These are phyloP conservation scores for Desmodus rotundus DNA, from an alignment of 2,113 vertebrate species.

Conservation along the genomic window DNA sequence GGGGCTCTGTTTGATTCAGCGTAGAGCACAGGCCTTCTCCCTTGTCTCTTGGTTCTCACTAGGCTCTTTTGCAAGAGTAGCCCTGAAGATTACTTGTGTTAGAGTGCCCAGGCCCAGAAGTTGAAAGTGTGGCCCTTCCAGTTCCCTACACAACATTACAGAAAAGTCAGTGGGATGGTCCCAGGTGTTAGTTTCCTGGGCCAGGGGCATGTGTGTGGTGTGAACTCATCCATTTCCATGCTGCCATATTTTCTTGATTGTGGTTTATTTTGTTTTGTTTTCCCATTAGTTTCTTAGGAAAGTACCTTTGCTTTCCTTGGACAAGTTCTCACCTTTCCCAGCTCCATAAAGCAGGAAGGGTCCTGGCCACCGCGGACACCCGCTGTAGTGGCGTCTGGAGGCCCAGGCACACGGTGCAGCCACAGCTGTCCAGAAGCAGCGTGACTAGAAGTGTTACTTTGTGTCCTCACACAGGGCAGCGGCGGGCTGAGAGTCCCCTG, in stretches of 20 bases:
- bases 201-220: background rate
- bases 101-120: background rate
- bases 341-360: background rate
- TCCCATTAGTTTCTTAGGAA: background rate
- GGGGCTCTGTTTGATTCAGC: background rate
- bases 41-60: background rate
- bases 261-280: background rate
- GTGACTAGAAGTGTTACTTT: background rate
- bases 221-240: background rate
- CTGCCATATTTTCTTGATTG: background rate
- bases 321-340: background rate
- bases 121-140: background rate
- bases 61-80: background rate
- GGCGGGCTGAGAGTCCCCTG: background rate
- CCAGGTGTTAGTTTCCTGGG: background rate
- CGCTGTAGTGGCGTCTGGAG: background rate
- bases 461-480: background rate
- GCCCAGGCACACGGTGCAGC: background rate
- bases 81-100: background rate
- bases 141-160: background rate
- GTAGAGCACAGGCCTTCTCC: background rate
- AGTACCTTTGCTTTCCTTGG: background rate
- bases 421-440: background rate
- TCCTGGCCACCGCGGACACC: fast-evolving
- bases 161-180: background rate